Conservation (phyloP, 1,140 invertebrate genomes). For the Magallana gigas region DNA sequence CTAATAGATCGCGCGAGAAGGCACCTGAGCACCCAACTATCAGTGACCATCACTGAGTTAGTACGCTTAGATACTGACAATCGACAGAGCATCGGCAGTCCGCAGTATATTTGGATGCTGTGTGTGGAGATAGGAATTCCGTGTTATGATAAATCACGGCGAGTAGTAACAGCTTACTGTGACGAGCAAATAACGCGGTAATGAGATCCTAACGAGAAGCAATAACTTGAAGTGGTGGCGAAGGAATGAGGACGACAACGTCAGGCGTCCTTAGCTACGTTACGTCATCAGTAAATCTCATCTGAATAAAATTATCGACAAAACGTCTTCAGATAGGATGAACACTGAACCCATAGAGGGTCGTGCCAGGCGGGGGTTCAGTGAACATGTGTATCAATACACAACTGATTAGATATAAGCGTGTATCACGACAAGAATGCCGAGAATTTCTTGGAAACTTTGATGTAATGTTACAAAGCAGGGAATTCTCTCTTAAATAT, state of each 20-base stretch:
- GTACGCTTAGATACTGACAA: too few relatives aligned
- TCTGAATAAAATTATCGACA: background rate
- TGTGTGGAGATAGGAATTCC: background rate
- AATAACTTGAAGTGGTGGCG: background rate
- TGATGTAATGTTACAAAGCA: too few relatives aligned
- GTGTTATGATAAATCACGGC: background rate
- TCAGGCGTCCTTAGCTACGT: background rate
- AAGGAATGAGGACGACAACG: background rate
- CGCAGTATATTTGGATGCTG: background rate
- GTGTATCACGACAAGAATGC: too few relatives aligned
- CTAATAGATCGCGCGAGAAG: background rate
- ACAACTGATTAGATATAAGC: too few relatives aligned
- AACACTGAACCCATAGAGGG: background rate
- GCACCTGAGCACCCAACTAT: background rate
- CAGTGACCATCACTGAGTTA: background rate
- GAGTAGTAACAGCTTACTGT: background rate
- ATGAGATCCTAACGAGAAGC: background rate
- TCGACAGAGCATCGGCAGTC: too few relatives aligned
- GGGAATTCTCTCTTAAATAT: too few relatives aligned
- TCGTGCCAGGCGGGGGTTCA: too few relatives aligned
- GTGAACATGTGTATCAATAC: too few relatives aligned
- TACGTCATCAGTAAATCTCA: background rate
- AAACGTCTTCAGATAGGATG: background rate
- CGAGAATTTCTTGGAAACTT: too few relatives aligned
- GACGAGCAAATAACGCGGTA: background rate